Percentiles rank a stretch among this genome's conserved stretches.
These are phyloP conservation scores for Tachypleus tridentatus DNA, from an alignment of 1,140 invertebrate species.

Conservation along the genomic window DNA sequence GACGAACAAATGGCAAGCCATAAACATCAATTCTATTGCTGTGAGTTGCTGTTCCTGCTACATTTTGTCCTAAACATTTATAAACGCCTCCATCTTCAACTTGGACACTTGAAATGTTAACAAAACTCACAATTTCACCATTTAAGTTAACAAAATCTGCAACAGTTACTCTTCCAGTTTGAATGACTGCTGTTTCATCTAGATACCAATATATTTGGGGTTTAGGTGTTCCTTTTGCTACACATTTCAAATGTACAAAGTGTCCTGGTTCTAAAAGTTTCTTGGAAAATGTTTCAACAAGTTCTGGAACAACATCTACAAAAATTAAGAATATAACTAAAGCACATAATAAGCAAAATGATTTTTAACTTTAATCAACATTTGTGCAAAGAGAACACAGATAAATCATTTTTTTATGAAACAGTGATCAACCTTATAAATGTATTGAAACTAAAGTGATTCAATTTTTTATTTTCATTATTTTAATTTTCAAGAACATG, in stretches of 20 bases:
- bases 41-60: slow-evolving; percentile 34
- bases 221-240: slow-evolving; percentile 75
- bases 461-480: too few relatives aligned
- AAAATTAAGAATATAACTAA: too few relatives aligned
- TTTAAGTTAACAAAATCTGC: slow-evolving; percentile 17
- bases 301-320: slow-evolving; percentile 47
- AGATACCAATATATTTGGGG: slow-evolving; percentile 89
- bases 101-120: slow-evolving; percentile 76
- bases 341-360: too few relatives aligned
- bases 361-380: too few relatives aligned
- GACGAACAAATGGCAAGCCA: slow-evolving; percentile 15
- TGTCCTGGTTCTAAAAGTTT: slow-evolving; percentile 76
- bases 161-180: slow-evolving; percentile 13
- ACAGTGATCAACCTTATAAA: too few relatives aligned
- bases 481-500: too few relatives aligned
- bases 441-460: too few relatives aligned
- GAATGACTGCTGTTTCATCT: slow-evolving; percentile 42
- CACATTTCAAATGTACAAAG: slow-evolving; percentile 65
- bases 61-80: slow-evolving; percentile 32
- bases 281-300: slow-evolving; percentile 69
- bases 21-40: slow-evolving; percentile 30
- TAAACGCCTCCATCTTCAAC: slow-evolving; percentile 42
- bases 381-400: too few relatives aligned
- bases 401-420: too few relatives aligned
- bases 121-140: slow-evolving; percentile 66